phyloP scores from a whole-genome alignment of 2,797 vertebrate species.

The Epinephelus coioides region DNA sequence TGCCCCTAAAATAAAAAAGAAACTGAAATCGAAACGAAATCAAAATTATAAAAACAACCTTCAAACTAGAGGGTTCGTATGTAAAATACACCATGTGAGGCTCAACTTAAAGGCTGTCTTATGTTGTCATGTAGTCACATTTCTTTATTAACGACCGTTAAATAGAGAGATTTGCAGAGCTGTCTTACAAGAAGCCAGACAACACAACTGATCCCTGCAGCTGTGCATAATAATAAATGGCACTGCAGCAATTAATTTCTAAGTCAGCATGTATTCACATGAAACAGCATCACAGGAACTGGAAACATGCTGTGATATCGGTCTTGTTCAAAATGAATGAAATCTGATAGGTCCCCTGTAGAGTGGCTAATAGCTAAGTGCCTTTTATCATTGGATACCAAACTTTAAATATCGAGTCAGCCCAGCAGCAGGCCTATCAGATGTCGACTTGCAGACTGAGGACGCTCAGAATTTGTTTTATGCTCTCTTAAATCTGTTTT shows the following conservation, averaged over 20 bases:
- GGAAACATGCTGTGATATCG: conserved; percentile 34
- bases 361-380: conserved; percentile 41
- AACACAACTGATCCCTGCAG: background rate
- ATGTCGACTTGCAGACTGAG: background rate
- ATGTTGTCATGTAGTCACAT: background rate
- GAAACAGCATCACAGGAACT: conserved; percentile 6
- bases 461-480: background rate
- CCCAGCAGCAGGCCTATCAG: background rate
- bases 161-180: background rate
- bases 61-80: too few relatives aligned
- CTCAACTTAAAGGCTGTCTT: too few relatives aligned
- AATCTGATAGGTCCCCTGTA: conserved; percentile 25
- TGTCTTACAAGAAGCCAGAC: background rate
- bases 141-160: background rate
- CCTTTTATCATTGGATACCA: background rate
- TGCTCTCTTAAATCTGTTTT: background rate
- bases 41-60: too few relatives aligned
- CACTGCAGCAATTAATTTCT: conserved; percentile 19
- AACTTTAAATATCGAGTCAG: conserved; percentile 13
- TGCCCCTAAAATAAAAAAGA: too few relatives aligned
- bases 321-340: conserved; percentile 26
- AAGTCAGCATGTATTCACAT: conserved; percentile 18
- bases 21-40: too few relatives aligned
- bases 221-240: conserved; percentile 9
- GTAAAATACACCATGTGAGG: too few relatives aligned